A percentile compares a stretch with the other conserved stretches of the same genome.
Conservation (phyloP, 2,888 invertebrate species). For the Metellina segmentata region DNA sequence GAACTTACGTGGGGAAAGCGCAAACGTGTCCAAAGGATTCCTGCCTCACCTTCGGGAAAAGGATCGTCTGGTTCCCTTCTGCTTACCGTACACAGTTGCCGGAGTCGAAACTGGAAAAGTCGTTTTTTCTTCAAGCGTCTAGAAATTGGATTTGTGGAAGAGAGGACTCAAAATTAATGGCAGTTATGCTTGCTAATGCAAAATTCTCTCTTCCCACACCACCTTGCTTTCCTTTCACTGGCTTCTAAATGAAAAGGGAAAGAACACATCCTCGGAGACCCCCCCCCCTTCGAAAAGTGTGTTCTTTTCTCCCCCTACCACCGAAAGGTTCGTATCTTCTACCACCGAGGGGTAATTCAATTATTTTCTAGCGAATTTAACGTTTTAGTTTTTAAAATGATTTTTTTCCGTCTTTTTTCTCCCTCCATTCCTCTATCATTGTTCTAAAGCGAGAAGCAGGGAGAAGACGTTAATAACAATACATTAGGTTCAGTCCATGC, state of each 20-base stretch:
- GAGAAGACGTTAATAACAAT: slow-evolving; percentile 75
- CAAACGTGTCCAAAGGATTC: no score
- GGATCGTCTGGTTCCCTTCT: slow-evolving; percentile 20
- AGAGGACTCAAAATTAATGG: slow-evolving; percentile 75
- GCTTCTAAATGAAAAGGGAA: slow-evolving; percentile 69
- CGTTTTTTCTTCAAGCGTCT: slow-evolving; percentile 68
- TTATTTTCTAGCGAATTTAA: slow-evolving; percentile 76
- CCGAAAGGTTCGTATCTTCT: slow-evolving; percentile 52
- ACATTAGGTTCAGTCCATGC: slow-evolving; percentile 75
- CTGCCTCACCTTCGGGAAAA: no score
- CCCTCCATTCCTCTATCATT: slow-evolving; percentile 47
- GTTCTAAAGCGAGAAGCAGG: slow-evolving; percentile 35
- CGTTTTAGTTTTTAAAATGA: slow-evolving; percentile 56
- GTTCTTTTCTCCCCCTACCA: background rate
- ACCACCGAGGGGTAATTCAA: slow-evolving; percentile 74
- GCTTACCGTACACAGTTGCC: slow-evolving; percentile 42
- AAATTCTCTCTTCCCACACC: slow-evolving; percentile 61
- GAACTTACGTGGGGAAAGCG: no score
- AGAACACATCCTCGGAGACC: slow-evolving; percentile 34
- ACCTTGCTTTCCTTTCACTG: slow-evolving; percentile 27
- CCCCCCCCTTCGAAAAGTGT: slow-evolving; percentile 6
- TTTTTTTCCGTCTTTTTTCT: slow-evolving; percentile 49
- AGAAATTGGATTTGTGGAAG: slow-evolving; percentile 76
- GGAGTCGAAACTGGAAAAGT: slow-evolving; percentile 68
- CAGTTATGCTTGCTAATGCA: slow-evolving; percentile 76